These are phyloP conservation scores for Vulpes lagopus DNA, from an alignment of 2,113 vertebrate genomes.

Conservation along the genomic window DNA sequence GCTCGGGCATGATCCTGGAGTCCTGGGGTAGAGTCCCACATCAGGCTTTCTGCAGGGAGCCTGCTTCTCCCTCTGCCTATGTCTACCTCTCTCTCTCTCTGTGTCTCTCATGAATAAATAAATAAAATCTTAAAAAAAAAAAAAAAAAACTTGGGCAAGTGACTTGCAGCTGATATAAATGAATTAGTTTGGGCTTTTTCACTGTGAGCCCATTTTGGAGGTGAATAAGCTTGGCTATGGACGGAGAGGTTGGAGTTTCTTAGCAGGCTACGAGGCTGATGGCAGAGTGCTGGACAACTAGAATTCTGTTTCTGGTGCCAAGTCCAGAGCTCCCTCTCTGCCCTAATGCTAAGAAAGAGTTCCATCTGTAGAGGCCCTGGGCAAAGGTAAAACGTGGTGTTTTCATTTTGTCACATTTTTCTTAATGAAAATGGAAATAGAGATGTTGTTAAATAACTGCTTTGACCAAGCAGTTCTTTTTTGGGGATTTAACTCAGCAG, in stretches of 20 bases:
- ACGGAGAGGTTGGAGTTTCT: not conserved
- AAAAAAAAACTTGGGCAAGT: not conserved
- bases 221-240: not conserved
- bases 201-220: not conserved
- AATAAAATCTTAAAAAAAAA: no score
- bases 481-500: constrained; percentile 35
- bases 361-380: not conserved
- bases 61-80: no score
- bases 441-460: constrained; percentile 57
- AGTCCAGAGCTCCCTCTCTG: not conserved
- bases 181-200: not conserved
- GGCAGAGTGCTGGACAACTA: not conserved
- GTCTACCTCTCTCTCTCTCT: no score
- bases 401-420: constrained; percentile 39
- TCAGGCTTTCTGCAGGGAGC: no score
- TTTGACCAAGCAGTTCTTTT: constrained; percentile 52
- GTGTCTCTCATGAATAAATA: no score
- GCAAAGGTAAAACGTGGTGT: constrained; percentile 40
- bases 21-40: no score
- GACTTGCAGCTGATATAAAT: not conserved
- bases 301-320: not conserved
- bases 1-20: no score
- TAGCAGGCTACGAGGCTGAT: not conserved
- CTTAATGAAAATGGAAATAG: constrained; percentile 56
- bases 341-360: not conserved